Evolutionary conservation across 2,888 invertebrate species (phyloP).

Genomic region (Pristionchus mayeri): DNA sequence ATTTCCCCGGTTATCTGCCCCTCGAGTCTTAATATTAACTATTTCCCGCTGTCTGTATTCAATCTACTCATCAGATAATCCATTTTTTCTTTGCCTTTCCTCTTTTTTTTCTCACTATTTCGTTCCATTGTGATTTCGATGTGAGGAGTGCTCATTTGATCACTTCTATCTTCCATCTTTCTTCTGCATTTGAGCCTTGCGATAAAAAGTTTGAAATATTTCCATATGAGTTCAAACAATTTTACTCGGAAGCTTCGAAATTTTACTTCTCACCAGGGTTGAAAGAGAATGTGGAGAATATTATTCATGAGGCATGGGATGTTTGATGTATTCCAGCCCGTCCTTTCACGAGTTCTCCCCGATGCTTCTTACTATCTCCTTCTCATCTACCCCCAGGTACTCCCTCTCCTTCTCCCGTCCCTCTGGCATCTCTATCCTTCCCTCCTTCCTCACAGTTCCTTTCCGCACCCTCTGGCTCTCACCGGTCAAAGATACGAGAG

Average conservation of each 20-base stretch:
- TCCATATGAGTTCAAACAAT: not conserved
- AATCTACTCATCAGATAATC: not conserved
- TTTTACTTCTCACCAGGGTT: not conserved
- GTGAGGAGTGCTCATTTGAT: not conserved
- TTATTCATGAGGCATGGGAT: not conserved
- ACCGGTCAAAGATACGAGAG: too few species aligned
- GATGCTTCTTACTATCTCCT: not conserved
- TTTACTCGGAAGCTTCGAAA: not conserved
- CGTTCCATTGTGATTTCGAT: not conserved
- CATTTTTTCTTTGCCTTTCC: not conserved
- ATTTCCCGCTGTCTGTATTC: not conserved
- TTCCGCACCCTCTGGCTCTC: not conserved
- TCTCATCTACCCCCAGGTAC: not conserved
- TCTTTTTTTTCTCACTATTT: slow-evolving; percentile 23
- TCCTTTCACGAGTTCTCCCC: not conserved
- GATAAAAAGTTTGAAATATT: not conserved
- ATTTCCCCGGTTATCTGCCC: not conserved
- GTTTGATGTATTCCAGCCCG: not conserved
- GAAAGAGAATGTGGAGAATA: not conserved
- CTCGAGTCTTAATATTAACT: slow-evolving; percentile 10
- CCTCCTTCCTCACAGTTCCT: not conserved
- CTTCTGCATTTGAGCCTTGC: not conserved
- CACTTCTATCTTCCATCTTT: not conserved
- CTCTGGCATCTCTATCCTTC: not conserved
- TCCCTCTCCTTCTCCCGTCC: not conserved